Evolutionary conservation across 2,113 vertebrate genomes (phyloP).

Genomic region (Indicator indicator): DNA sequence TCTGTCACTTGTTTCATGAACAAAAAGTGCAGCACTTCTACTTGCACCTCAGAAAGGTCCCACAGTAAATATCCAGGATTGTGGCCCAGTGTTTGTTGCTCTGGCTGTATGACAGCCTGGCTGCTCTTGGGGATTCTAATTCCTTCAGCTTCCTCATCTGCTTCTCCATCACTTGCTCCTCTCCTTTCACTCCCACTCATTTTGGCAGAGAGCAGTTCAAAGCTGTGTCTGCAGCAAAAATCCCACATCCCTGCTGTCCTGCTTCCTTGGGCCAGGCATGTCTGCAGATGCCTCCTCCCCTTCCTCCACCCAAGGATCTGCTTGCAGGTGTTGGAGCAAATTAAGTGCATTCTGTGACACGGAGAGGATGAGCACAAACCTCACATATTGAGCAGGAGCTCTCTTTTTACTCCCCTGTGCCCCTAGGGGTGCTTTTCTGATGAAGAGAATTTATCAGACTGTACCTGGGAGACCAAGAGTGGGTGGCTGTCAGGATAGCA

Average conservation of each 20-base stretch:
- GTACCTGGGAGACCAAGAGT: background rate
- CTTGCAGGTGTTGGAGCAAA: background rate
- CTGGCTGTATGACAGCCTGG: background rate
- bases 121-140: background rate
- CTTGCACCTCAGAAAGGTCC: background rate
- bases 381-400: background rate
- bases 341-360: background rate
- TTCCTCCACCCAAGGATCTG: background rate
- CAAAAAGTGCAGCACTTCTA: background rate
- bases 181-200: fast-evolving
- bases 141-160: background rate
- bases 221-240: background rate
- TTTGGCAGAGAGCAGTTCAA: background rate
- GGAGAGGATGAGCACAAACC: background rate
- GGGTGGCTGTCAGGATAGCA: background rate
- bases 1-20: background rate
- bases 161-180: background rate
- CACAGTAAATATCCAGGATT: fast-evolving
- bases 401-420: background rate
- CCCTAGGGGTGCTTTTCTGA: background rate
- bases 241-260: fast-evolving
- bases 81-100: background rate
- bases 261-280: background rate
- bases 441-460: background rate
- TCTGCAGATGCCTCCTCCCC: background rate